Percentiles rank a stretch among this genome's conserved stretches.
Evolutionary conservation across 1,140 invertebrate species (phyloP).

Genomic region (Aradophagus sp.): DNA sequence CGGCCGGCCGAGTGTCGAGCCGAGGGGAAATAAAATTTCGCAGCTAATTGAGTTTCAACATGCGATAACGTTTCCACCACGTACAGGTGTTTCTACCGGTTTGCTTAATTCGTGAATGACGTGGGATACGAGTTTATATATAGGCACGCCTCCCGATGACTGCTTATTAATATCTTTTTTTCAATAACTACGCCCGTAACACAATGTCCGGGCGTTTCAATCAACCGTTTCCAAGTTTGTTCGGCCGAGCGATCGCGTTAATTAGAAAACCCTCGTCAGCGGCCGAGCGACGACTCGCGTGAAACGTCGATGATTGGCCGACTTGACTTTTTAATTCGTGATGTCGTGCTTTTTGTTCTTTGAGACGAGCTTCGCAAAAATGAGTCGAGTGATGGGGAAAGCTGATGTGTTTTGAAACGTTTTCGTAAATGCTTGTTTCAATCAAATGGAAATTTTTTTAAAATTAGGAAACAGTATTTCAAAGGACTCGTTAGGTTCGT

Average conservation of each 20-base stretch:
- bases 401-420: no score
- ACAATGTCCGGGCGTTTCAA: conserved; percentile 53
- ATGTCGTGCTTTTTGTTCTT: no score
- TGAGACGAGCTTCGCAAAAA: no score
- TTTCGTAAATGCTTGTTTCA: no score
- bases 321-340: no score
- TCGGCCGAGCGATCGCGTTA: conserved; percentile 46
- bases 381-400: no score
- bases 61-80: conserved; percentile 57
- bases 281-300: conserved; percentile 3
- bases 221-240: conserved; percentile 48
- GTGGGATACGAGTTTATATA: conserved; percentile 53
- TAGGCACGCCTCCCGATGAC: conserved; percentile 51
- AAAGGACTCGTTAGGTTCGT: no score
- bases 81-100: conserved; percentile 58
- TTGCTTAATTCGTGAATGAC: conserved; percentile 56
- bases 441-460: no score
- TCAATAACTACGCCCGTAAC: conserved; percentile 47
- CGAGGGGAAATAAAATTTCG: conserved; percentile 58
- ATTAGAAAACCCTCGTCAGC: conserved; percentile 46
- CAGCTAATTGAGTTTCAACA: conserved; percentile 59
- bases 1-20: conserved; percentile 17
- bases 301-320: conserved; percentile 6
- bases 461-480: no score
- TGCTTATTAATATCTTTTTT: conserved; percentile 57